These are phyloP conservation scores for Hippocampus comes DNA, from an alignment of 2,113 vertebrate species.

Conservation along the genomic window DNA sequence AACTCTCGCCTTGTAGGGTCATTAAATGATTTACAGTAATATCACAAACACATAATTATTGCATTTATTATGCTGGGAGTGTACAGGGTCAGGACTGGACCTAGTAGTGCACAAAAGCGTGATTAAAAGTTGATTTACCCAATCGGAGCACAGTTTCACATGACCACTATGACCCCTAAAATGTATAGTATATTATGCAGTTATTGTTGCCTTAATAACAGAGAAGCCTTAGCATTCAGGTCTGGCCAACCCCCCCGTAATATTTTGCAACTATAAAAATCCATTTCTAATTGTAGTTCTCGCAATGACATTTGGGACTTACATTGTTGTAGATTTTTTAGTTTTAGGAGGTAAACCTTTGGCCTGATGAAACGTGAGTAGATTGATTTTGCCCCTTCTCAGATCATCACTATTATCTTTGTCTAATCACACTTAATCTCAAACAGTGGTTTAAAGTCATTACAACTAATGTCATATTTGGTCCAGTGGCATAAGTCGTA, in stretches of 20 bases:
- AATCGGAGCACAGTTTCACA: slow-evolving; percentile 22
- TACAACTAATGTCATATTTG: slow-evolving; percentile 37
- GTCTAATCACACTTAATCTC: slow-evolving; percentile 51
- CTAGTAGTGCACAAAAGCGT: slow-evolving; percentile 36
- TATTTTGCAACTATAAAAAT: slow-evolving; percentile 19
- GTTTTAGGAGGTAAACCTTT: slow-evolving; percentile 41
- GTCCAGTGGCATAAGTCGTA: slow-evolving; percentile 27
- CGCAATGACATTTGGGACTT: slow-evolving; percentile 44
- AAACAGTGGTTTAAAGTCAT: slow-evolving; percentile 24
- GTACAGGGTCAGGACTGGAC: slow-evolving; percentile 42
- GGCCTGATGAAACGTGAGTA: slow-evolving; percentile 41
- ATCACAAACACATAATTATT: slow-evolving; percentile 71
- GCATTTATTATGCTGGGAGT: slow-evolving; percentile 66
- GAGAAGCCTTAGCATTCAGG: slow-evolving; percentile 5
- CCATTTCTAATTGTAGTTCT: slow-evolving; percentile 44
- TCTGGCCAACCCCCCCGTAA: slow-evolving; percentile 14
- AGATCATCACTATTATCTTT: slow-evolving; percentile 37
- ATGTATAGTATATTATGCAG: slow-evolving; percentile 7
- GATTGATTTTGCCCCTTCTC: slow-evolving; percentile 46
- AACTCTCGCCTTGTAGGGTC: slow-evolving; percentile 71
- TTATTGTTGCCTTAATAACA: slow-evolving; percentile 4
- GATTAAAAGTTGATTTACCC: slow-evolving; percentile 32
- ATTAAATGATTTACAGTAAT: slow-evolving; percentile 76
- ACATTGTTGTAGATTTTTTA: slow-evolving; percentile 31
- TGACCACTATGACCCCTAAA: slow-evolving; percentile 21